phyloP scores from a whole-genome alignment of 1,140 invertebrate species.

The Heterodera schachtii region DNA sequence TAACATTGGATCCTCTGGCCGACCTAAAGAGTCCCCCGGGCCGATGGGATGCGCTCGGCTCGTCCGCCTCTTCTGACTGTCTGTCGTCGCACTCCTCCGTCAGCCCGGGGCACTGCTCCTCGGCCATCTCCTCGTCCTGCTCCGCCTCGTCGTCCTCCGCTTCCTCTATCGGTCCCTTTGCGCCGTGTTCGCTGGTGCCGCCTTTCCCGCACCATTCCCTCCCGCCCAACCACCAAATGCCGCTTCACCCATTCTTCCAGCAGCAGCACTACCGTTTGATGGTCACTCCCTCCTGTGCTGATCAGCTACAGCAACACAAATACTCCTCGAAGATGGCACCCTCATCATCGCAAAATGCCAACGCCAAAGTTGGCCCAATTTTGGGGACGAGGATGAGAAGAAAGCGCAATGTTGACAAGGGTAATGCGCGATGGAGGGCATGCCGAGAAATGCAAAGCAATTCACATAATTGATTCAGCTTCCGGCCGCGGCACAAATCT shows the following conservation, averaged over 20 bases:
- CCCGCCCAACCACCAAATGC: not conserved
- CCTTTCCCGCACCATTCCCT: not conserved
- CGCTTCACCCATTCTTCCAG: not conserved
- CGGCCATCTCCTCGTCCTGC: not conserved
- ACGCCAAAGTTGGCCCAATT: not conserved
- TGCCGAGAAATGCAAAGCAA: not conserved
- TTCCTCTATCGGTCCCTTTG: not conserved
- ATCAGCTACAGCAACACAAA: not conserved
- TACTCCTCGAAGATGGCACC: not conserved
- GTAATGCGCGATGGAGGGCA: not conserved
- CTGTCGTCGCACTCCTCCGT: not conserved
- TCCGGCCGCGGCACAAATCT: constrained; percentile 57
- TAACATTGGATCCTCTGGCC: not conserved
- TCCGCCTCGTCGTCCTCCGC: not conserved
- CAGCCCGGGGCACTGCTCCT: not conserved
- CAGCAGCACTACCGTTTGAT: constrained; percentile 9
- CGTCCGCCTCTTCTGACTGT: not conserved
- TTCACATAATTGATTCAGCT: constrained; percentile 11
- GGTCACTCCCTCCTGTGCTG: not conserved
- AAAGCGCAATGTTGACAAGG: constrained; percentile 31
- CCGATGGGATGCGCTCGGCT: constrained; percentile 1
- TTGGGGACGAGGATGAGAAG: constrained; percentile 16
- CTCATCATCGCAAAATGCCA: constrained; percentile 1
- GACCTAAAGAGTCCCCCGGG: no score
- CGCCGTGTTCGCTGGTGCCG: not conserved